These are phyloP conservation scores for Drosophila robusta DNA, from an alignment of 2,888 invertebrate species.

Conservation along the genomic window DNA sequence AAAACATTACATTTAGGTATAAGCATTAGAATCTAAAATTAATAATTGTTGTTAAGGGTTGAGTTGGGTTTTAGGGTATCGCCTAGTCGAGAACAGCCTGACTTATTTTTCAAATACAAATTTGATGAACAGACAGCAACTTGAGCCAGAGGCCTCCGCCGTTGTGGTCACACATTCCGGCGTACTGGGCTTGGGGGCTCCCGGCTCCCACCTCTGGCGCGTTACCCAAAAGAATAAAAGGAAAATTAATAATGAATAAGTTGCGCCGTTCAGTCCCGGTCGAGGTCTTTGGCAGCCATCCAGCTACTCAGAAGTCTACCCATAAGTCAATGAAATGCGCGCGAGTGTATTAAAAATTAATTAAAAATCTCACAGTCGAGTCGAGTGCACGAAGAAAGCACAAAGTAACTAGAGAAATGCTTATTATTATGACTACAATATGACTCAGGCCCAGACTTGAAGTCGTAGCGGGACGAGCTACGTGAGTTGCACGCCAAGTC, in stretches of 20 bases:
- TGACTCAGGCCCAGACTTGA: constrained; percentile 33
- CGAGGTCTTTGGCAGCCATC: constrained; percentile 14
- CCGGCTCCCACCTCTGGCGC: neutral
- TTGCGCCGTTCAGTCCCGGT: constrained; percentile 4
- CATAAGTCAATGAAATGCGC: constrained; percentile 49
- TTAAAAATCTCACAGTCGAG: constrained; percentile 51
- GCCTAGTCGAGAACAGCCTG: too few species aligned
- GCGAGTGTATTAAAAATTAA: constrained; percentile 64
- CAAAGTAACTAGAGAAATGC: constrained; percentile 66
- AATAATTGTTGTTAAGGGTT: too few species aligned
- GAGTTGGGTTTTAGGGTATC: too few species aligned
- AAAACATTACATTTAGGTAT: too few species aligned
- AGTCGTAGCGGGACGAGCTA: constrained; percentile 38
- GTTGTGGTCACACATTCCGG: constrained; percentile 53
- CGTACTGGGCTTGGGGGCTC: constrained; percentile 46
- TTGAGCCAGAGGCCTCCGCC: constrained; percentile 6
- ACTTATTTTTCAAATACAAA: constrained; percentile 9
- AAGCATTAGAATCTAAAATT: too few species aligned
- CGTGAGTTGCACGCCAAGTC: constrained; percentile 55
- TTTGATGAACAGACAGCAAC: constrained; percentile 57
- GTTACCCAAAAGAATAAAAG: constrained; percentile 19
- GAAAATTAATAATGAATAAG: constrained; percentile 36
- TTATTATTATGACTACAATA: constrained; percentile 55
- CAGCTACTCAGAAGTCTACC: constrained; percentile 14
- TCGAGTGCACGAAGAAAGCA: constrained; percentile 29